Evolutionary conservation across 2,888 invertebrate species (phyloP).

Genomic region (Apamea epomidion): DNA sequence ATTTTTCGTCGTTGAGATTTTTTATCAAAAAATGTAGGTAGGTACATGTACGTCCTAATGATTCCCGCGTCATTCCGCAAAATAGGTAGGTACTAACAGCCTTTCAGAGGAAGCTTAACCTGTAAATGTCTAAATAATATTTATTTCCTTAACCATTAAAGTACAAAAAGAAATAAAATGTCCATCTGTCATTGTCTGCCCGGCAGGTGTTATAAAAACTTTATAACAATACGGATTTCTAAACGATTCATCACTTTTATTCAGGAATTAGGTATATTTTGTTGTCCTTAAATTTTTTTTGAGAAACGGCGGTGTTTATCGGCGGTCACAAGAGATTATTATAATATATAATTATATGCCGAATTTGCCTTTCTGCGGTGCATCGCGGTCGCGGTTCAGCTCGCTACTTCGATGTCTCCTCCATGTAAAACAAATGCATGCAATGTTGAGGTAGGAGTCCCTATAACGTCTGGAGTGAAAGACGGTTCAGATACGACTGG

Average conservation of each 20-base stretch:
- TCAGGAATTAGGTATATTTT: slow-evolving; percentile 15
- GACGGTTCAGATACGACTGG: too few relatives aligned
- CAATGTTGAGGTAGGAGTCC: too few relatives aligned
- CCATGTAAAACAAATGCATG: too few relatives aligned
- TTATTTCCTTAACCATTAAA: slow-evolving; percentile 14
- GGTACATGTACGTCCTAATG: neutral
- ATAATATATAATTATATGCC: neutral
- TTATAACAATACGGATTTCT: slow-evolving; percentile 55
- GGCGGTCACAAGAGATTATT: neutral
- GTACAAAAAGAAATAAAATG: slow-evolving; percentile 46
- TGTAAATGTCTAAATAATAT: slow-evolving; percentile 16
- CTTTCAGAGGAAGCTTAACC: slow-evolving; percentile 1
- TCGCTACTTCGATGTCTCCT: too few relatives aligned
- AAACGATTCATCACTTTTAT: slow-evolving; percentile 47
- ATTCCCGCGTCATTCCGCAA: neutral
- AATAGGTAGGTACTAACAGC: neutral
- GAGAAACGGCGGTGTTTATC: neutral
- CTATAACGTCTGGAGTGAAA: too few relatives aligned
- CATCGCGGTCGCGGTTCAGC: too few relatives aligned
- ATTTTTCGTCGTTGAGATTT: neutral
- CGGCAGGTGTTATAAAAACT: slow-evolving; percentile 56
- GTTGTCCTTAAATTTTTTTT: neutral
- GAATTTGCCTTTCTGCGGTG: too few relatives aligned
- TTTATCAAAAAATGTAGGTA: neutral
- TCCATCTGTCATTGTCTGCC: slow-evolving; percentile 51